Base-by-base conservation (phyloP, 53 echinoderm and acorn worm genomes). In the Echinometra lucunter region DNA sequence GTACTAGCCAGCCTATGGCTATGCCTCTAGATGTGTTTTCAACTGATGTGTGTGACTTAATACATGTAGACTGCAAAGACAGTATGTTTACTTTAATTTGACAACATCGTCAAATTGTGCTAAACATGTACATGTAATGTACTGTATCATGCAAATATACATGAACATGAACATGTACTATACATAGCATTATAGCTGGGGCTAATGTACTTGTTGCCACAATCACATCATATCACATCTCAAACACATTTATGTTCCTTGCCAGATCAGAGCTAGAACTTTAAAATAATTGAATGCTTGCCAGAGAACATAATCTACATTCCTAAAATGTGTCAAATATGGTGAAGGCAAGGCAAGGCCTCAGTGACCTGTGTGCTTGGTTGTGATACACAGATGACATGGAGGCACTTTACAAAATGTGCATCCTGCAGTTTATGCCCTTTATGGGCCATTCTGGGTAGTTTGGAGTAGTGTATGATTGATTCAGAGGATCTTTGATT, bases 241-340 rank as follows among this genome's bases (percentile, higher is more conserved):
- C 49, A 0, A 49, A 2, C 49, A 25, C n/a, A 47, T 30, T 85
- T 45, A 85, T 10, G 23, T 85, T 49, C 27, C 45, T 85, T 49
- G 49, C 81, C 7, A 49, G 40, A 85, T 47, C 49, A 6, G 13
- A 53, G 49, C 17, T 45, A 49, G 11, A 30, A 49, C 45, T 85
- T 85, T 45, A 47, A 45, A 85, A 11, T 28, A 12, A 49, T 40
- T 85, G 85, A 85, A 16, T 47, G 30, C 45, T 16, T 85, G 85
- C 85, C 85, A 85, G 49, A 28, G 53, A 85, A 85, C 85, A 85
- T 85, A 47, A 85, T 85, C 12, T 85, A 45, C 47, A 85, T 85
- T 85, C 85, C 85, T 85, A 45, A 85, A 49, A 85, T 85, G 85
- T 85, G 53, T 85, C 85, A 81, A 72, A 72, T 53, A 13, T 53